A percentile compares a stretch with the other conserved stretches of the same genome.
These are phyloP conservation scores for Gulo gulo DNA, from an alignment of 2,113 vertebrate genomes.

Conservation along the genomic window DNA sequence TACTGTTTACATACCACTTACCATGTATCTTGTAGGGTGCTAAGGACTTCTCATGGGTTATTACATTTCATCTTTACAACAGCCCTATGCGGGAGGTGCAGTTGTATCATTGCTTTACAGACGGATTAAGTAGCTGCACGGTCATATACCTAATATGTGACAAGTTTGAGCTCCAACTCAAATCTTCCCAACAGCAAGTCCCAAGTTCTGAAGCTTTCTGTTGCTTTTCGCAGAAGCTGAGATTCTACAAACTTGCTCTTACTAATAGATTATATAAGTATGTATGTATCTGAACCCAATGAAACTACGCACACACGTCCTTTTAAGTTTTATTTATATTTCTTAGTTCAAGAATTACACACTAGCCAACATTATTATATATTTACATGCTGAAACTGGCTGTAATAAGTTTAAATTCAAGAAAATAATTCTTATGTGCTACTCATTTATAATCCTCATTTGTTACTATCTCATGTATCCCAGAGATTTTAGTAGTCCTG, in stretches of 20 bases:
- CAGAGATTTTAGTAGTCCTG: constrained; percentile 86
- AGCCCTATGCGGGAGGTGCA: neutral
- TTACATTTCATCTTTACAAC: neutral
- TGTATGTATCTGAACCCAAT: constrained; percentile 54
- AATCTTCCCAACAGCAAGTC: neutral
- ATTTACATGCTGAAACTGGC: constrained; percentile 93
- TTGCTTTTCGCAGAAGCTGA: neutral
- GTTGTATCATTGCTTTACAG: neutral
- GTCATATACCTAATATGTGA: neutral
- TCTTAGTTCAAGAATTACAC: constrained; percentile 92
- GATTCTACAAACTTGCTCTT: neutral
- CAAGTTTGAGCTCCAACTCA: neutral
- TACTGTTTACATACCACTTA: neutral
- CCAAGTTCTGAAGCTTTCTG: neutral
- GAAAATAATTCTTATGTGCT: constrained; percentile 92
- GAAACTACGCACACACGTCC: constrained; percentile 73
- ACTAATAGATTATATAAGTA: neutral
- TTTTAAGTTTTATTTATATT: constrained; percentile 90
- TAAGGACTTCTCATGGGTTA: neutral
- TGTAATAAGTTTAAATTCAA: constrained; percentile 90
- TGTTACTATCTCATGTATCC: constrained; percentile 84
- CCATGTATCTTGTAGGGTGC: neutral
- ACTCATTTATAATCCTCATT: constrained; percentile 89
- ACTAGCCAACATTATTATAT: constrained; percentile 91
- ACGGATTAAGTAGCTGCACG: neutral